Evolutionary conservation across 92 coral and sea anemone genomes (phyloP), one percentile per base, ranked within the genome.

Genomic region (Desmophyllum pertusum): DNA sequence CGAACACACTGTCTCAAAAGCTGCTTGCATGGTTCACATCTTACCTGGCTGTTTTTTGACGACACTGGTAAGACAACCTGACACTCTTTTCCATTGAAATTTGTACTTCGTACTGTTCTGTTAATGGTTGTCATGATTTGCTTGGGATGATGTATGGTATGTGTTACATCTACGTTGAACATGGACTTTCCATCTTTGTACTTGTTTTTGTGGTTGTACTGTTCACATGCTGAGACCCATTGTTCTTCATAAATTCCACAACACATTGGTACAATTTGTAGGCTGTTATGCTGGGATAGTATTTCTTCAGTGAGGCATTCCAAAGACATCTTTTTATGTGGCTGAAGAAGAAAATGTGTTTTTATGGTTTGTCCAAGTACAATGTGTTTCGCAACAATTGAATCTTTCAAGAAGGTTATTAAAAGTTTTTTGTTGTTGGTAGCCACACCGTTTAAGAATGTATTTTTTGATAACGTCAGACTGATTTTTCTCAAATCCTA

Each of bases 351-450:
- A 68, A 36, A 68, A 2, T 68, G 46, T 3, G 73, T 35, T 14
- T 33, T 17, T 36, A 36, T 67, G 4, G 27, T 14, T 37, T 68
- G 14, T 37, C 73, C 48, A 37, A 75, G 65, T 3, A 25, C 79
- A 42, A 75, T 46, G 2, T 75, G 65, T 55, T 75, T 75, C 35
- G 39, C 79, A 75, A 75, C 53, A 15, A 77, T 35, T 11, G 48
- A 31, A 64, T 77, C 81, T 53, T n/a, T n/a, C n/a, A n/a, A n/a
- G n/a, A n/a, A n/a, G n/a, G n/a, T n/a, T n/a, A n/a, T n/a, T 77
- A 25, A 14, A 33, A 31, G 31, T 43, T 77, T 55, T 53, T 77
- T 77, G 38, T 35, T 35, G 33, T 33, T 59, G 64, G 65, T 27
- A 25, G 33, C 68, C 31, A 64, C 14, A 29, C 70, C 70, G 35